Conservation (phyloP, 2,797 vertebrate genomes). For the Cuculus canorus region DNA sequence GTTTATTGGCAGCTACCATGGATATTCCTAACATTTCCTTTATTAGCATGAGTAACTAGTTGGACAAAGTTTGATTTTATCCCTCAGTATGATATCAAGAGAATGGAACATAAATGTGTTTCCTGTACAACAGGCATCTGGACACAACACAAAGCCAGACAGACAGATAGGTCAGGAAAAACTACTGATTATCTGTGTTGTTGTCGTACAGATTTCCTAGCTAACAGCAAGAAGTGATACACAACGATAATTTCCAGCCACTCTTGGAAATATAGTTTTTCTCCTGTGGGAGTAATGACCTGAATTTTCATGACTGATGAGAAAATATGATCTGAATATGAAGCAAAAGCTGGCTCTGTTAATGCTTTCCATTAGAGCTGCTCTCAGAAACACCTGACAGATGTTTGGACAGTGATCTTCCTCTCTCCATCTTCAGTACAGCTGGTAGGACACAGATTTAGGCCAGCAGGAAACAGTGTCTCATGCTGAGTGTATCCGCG, state of each 20-base stretch:
- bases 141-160: neutral
- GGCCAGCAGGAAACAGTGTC: neutral
- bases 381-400: neutral
- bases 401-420: neutral
- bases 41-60: neutral
- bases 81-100: neutral
- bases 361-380: neutral
- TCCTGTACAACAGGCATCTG: neutral
- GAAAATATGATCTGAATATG: neutral
- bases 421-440: neutral
- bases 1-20: neutral
- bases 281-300: neutral
- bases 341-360: neutral
- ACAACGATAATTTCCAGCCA: neutral
- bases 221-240: neutral
- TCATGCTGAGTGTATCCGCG: neutral
- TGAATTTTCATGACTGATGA: neutral
- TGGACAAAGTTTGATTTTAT: conserved; percentile 3
- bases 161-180: conserved; percentile 11
- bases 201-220: neutral
- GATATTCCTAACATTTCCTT: neutral
- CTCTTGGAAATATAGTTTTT: neutral
- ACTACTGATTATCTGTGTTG: neutral
- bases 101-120: neutral
- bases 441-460: neutral